Conservation (phyloP, 1,140 invertebrate genomes). For the Anagrus nilaparvatae region DNA sequence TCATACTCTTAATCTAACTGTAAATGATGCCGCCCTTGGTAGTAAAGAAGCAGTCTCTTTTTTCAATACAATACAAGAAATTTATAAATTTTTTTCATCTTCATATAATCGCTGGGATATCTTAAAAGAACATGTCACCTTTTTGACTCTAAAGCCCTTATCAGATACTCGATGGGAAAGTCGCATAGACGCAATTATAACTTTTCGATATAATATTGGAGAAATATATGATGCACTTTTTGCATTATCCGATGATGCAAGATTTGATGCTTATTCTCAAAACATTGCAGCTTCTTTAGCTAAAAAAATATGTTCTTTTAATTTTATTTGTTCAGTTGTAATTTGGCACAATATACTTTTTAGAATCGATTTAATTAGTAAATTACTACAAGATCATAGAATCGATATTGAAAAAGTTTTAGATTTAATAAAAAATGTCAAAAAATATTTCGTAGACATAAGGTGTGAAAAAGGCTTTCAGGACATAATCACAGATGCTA, state of each 20-base stretch:
- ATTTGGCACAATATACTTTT: constrained; percentile 1
- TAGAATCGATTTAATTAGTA: constrained; percentile 1
- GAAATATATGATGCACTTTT: constrained; percentile 3
- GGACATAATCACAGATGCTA: neutral
- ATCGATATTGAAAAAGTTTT: neutral
- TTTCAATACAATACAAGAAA: constrained; percentile 16
- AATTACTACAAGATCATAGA: neutral
- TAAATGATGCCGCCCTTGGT: constrained; percentile 17
- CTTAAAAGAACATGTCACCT: constrained; percentile 19
- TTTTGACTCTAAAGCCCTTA: constrained; percentile 24
- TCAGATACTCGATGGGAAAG: constrained; percentile 26
- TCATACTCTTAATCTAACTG: constrained; percentile 22
- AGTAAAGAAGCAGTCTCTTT: constrained; percentile 10
- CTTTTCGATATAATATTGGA: constrained; percentile 2
- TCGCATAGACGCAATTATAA: constrained; percentile 20
- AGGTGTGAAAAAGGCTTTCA: constrained; percentile 5
- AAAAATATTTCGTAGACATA: neutral
- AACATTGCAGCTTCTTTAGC: neutral
- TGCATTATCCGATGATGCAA: neutral
- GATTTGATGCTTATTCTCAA: neutral
- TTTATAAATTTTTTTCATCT: constrained; percentile 19
- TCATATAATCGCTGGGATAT: constrained; percentile 25
- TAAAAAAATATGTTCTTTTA: neutral
- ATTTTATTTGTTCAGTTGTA: constrained; percentile 4
- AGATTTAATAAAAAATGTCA: neutral